Base-by-base conservation (phyloP, 2,888 invertebrate species). In the Cerastis leucographa region DNA sequence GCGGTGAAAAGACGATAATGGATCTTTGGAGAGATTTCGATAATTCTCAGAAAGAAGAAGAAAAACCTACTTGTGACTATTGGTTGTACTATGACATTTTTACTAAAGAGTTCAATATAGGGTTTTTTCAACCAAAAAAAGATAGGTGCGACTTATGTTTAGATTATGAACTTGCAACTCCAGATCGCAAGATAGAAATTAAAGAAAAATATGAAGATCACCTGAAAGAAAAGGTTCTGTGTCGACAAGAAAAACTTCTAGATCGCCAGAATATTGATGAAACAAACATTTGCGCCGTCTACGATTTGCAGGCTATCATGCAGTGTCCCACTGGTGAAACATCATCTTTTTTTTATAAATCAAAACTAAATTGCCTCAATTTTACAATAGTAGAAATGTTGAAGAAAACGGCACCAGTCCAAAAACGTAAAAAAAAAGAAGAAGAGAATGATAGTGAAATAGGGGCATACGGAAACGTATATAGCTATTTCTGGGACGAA, bases 1-100 rank as follows among this genome's bases (percentile, higher is more conserved):
- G 78, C 70, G 81, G 82, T 22, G 77, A 78, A 46, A 83, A 81
- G 80, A 42, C 83, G 22, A 68, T 84, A 7, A 35, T 14, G 1
- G 61, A 61, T 19, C 17, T 35, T 4, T 17, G 51, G 79, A 5
- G 78, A 84, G 40, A 66, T 81, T 56, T 25, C 5, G 1, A 25
- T 9, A 6, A 25, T 1, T 1, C 1, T 1, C 25, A 25, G 0
- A 19, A 25, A 51, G 76, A 85, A 59, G 40, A 40, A 3, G 65
- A 3, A 22, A 35, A 29, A 66, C 59, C 59, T 8, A 9, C 19
- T 40, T 54, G 9, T n/a, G n/a, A n/a, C 1, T n/a, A n/a, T 1
- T n/a, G n/a, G n/a, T 8, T 54, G n/a, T 54, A n/a, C 9, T 54
- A 22, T 9, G 9, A n/a, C 9, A 8, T 44, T 11, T 44, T 44